These are phyloP conservation scores for Danaus melanippus DNA, from an alignment of 1,140 invertebrate genomes.

Conservation along the genomic window DNA sequence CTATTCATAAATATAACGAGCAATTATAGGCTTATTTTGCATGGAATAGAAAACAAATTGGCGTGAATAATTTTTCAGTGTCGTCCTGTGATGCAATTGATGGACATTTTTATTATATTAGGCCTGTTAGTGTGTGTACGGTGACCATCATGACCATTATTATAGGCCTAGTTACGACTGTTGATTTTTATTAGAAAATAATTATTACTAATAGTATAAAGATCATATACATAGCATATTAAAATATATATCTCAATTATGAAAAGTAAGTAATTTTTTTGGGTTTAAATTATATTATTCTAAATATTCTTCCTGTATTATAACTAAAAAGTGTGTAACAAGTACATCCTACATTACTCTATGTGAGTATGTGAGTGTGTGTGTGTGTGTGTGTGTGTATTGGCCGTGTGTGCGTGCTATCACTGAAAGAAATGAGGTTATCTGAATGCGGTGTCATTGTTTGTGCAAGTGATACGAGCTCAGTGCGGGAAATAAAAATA, in stretches of 20 bases:
- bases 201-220: no score
- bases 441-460: slow-evolving; percentile 65
- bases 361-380: no score
- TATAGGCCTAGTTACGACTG: neutral
- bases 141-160: slow-evolving; percentile 20
- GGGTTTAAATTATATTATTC: no score
- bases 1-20: slow-evolving; percentile 24
- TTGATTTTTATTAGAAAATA: no score
- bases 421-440: slow-evolving; percentile 69
- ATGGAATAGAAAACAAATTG: slow-evolving; percentile 20
- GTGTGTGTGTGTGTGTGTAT: no score
- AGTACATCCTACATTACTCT: no score
- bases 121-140: slow-evolving; percentile 18
- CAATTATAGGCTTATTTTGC: slow-evolving; percentile 23
- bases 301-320: no score
- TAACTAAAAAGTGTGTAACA: no score
- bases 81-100: slow-evolving; percentile 19
- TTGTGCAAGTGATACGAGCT: slow-evolving; percentile 29
- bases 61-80: slow-evolving; percentile 15
- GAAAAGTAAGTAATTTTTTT: no score
- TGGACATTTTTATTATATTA: slow-evolving; percentile 30
- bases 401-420: slow-evolving; percentile 46
- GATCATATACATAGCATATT: no score
- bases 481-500: no score
- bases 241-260: no score